Percentiles rank a stretch among this genome's conserved stretches.
Conservation (phyloP, 2,797 vertebrate genomes). For the Gymnopithys bicolor region DNA sequence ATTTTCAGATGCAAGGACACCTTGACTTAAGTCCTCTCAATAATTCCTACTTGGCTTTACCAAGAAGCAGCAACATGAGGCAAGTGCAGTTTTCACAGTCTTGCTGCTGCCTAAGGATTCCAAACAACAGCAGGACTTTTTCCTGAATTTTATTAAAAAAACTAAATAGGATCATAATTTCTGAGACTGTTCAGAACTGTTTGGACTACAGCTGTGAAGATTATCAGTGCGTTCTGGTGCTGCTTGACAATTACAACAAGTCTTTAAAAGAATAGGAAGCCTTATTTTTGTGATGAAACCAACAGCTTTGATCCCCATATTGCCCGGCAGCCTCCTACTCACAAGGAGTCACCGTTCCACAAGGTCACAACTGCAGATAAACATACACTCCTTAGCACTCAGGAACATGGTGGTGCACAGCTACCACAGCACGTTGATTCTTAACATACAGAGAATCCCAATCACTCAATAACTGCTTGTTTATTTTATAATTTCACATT, state of each 20-base stretch:
- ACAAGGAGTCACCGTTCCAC: background rate
- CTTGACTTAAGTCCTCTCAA: background rate
- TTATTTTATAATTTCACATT: background rate
- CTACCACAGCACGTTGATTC: background rate
- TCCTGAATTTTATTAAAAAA: background rate
- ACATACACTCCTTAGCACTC: background rate
- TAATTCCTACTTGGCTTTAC: background rate
- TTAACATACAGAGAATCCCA: background rate
- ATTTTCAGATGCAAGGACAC: background rate
- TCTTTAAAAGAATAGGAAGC: background rate
- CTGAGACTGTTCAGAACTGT: background rate
- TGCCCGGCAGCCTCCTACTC: background rate
- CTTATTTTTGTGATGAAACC: background rate
- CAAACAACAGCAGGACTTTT: background rate
- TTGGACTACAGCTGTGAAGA: background rate
- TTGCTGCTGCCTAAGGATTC: background rate
- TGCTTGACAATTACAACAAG: background rate
- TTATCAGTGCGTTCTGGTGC: background rate
- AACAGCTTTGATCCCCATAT: background rate
- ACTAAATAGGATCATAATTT: background rate
- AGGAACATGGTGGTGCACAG: accelerated
- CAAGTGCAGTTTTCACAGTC: background rate
- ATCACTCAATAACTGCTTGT: background rate
- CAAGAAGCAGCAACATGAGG: background rate
- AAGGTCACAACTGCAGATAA: background rate